Conservation (phyloP, 2,888 invertebrate species). For the Argyresthia albistria region DNA sequence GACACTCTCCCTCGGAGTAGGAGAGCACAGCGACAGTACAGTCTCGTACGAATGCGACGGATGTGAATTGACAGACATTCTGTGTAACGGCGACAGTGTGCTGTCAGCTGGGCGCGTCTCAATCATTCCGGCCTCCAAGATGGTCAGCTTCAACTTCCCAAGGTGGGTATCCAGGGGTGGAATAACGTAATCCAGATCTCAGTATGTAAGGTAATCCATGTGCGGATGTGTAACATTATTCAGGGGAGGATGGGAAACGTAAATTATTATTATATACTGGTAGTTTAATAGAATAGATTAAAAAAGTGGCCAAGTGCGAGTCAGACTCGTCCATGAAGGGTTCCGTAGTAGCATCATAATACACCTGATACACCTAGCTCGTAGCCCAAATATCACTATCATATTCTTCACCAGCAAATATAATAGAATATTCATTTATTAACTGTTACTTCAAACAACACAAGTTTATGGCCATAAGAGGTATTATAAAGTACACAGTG, state of each 20-base stretch:
- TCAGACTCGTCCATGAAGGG: no score
- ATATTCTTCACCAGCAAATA: no score
- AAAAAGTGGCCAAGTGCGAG: no score
- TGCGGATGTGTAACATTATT: neutral
- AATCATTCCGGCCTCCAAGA: conserved; percentile 22
- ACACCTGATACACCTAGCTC: no score
- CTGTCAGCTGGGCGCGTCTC: conserved; percentile 24
- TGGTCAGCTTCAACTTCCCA: conserved; percentile 39
- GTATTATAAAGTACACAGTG: no score
- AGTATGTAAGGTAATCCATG: neutral
- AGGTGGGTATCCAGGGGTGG: conserved; percentile 27
- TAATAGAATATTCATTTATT: no score
- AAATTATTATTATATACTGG: no score
- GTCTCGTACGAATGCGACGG: conserved; percentile 23
- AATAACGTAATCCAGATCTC: neutral
- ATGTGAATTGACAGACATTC: conserved; percentile 31
- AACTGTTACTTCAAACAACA: no score
- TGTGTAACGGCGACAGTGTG: conserved; percentile 37
- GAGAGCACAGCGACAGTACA: conserved; percentile 25
- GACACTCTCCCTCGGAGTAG: conserved; percentile 16
- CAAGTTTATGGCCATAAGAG: no score
- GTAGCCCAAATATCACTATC: no score
- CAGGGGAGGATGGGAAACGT: neutral
- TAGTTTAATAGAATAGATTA: no score
- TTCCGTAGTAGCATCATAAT: no score